A percentile compares a stretch with the other conserved stretches of the same genome.
These are phyloP conservation scores for Pelusios castaneus DNA, from an alignment of 2,113 vertebrate genomes.

Conservation along the genomic window DNA sequence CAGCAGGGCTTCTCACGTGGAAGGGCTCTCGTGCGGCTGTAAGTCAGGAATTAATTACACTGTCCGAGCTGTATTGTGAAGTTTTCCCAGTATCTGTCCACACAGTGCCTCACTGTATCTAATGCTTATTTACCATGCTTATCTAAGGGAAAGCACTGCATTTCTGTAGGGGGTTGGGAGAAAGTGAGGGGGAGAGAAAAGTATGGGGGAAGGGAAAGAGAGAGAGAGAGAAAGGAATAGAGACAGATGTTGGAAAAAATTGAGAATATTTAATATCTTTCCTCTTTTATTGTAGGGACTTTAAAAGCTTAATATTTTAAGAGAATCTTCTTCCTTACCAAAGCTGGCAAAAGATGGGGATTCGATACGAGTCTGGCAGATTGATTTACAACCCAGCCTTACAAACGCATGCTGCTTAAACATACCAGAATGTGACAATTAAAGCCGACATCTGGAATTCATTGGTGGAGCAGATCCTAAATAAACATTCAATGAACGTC, in stretches of 20 bases:
- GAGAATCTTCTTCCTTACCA: slow-evolving; percentile 59
- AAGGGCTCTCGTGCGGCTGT: not conserved
- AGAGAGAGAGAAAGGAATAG: not conserved
- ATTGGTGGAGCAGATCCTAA: slow-evolving; percentile 79
- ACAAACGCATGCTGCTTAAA: slow-evolving; percentile 70
- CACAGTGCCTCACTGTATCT: not conserved
- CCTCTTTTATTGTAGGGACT: not conserved
- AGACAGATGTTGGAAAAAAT: not conserved
- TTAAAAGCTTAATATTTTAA: slow-evolving; percentile 62
- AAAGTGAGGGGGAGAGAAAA: not conserved
- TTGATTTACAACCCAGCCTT: slow-evolving; percentile 79
- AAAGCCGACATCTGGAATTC: slow-evolving; percentile 87
- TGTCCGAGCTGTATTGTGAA: not conserved
- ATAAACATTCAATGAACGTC: slow-evolving; percentile 76
- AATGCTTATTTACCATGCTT: not conserved
- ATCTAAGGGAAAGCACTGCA: not conserved
- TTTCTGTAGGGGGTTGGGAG: not conserved
- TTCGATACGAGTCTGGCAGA: slow-evolving; percentile 66
- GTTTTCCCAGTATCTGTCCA: not conserved
- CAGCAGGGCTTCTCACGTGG: not conserved
- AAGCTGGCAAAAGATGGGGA: slow-evolving; percentile 52
- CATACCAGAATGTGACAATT: slow-evolving; percentile 71
- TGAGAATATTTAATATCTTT: not conserved
- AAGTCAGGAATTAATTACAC: not conserved
- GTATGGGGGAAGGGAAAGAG: not conserved